Evolutionary conservation across 2,113 vertebrate species (phyloP), one percentile per base, ranked within the genome.

Genomic region (Stigmatopora nigra): DNA sequence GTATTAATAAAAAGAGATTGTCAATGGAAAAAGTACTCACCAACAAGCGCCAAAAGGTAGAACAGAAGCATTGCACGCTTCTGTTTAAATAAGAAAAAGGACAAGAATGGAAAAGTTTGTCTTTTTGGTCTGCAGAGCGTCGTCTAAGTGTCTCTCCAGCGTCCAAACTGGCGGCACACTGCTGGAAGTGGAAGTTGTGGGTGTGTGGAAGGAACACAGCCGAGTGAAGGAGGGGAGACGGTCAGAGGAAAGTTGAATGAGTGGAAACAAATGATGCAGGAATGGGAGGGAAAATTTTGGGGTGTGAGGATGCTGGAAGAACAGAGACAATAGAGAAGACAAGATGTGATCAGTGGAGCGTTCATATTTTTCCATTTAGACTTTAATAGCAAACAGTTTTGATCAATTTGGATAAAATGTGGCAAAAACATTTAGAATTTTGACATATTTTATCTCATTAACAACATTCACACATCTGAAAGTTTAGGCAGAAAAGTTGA

Each of bases 61-160:
- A 86, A 49, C 4, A 5, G 38, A 69, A 87, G 72, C 89, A 88
- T 88, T 22, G 69, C 76, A 41, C 66, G 45, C 69, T 45, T 77
- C 45, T 17, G 15, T 35, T 13, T 65, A 5, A 47, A 52, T 4
- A 20, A 53, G n/a, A n/a, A n/a, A 31, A 56, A 55, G 25, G 10
- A 2, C 5, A 46, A 35, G 14, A 31, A 48, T 11, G 10, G 16
- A 25, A 51, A 67, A 77, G 51, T 79, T 73, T 67, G 36, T 56
- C 65, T 45, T 16, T 67, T 3, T 70, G 73, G 49, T 60, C 68
- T n/a, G 64, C 58, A n/a, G 49, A 48, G 31, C 31, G 63, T 70
- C 2, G 55, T 68, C 70, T 49, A 69, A 81, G 82, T 79, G 82
- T 78, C 75, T 83, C 83, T 84, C 72, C 80, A 82, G 83, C 79